Evolutionary conservation across 2,797 vertebrate species (phyloP), one percentile per base, ranked within the genome.

Genomic region (Neosalanx taihuensis): DNA sequence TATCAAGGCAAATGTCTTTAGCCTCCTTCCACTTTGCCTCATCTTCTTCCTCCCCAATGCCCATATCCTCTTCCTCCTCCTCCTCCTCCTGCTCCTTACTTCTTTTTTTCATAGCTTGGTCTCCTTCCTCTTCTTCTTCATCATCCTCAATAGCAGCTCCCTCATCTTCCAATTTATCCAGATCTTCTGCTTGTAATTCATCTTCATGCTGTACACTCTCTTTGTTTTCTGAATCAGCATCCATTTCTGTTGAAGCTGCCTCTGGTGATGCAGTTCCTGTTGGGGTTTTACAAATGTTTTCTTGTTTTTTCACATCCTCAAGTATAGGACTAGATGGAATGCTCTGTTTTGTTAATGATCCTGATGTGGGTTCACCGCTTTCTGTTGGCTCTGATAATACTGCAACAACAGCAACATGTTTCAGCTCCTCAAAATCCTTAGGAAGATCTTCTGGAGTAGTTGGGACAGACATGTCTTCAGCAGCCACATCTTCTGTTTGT

Each of bases 371-470:
- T 13, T 83, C 73, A 51, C 13, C 20, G 66, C 18, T 75, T 70
- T 85, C 78, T 18, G 69, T 13, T 59, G 70, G 75, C 33, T 90
- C 83, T 75, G 79, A 72, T 37, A 85, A 73, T 72, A 85, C 77
- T 67, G 66, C 69, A 10, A 26, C 72, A 56, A 81, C 83, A 82
- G 94, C 93, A 33, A 77, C 81, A 5, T 88, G 85, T 79, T 89
- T 93, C 77, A 96, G 76, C 51, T 94, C 91, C 80, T 96, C 95
- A 81, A 95, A 96, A 51, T 97, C 96, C 82, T 94, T 95, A 63
- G 95, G 95, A 71, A 98, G 93, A 85, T 97, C 95, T 84, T 98
- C 95, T 46, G 96, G 95, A 49, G 94, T 94, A 63, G 96, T 96
- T 51, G 90, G 79, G 79, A 84, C 80, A 67, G 92, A 87, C 51